Evolutionary conservation across 2,888 invertebrate genomes (phyloP), one percentile per base, ranked within the genome.

Genomic region (Drosophila pseudotalamancana): DNA sequence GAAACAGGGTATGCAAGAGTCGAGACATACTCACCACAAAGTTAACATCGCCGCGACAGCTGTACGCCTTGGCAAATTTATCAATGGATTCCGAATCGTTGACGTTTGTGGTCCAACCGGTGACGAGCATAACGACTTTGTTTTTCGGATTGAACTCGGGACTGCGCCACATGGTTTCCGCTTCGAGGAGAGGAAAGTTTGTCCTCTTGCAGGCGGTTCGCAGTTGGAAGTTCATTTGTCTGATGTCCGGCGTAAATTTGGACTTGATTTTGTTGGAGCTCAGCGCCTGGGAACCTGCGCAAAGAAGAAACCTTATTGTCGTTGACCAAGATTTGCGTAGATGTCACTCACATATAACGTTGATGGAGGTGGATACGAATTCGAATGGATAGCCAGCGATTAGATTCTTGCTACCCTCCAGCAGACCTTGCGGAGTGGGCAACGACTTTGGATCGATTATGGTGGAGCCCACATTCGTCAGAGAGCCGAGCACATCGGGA

Each of bases 381-480:
- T 90, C 90, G 29, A 91, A 88, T 9, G 91, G 91, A 73, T 90
- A 89, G 4, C 91, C 91, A 27, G 86, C 90, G n/a, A 91, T 32
- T 0, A 89, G n/a, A 40, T 91, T 88, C 49, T 91, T 91, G 39
- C 89, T 78, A 1, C 75, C 51, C 12, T 90, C 88, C 21, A 90
- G 84, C 2, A 91, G 50, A 2, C 71, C 78, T 23, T 81, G 56
- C 1, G 89, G 89, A 0, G 88, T 76, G 12, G 89, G 89, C 65
- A 89, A 34, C 11, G 77, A 21, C 35, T 74, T 81, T 3, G 60
- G 64, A 12, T 80, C 79, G 6, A 73, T 74, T 0, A 90, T 59
- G 14, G 82, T 82, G n/a, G 54, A 39, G 6, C 83, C 74, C 4
- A 90, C 76, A 35, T 57, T 78, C 1, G 35, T 59, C 0, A 85